Conservation (phyloP, 2,797 vertebrate genomes). For the Momotus momota region DNA sequence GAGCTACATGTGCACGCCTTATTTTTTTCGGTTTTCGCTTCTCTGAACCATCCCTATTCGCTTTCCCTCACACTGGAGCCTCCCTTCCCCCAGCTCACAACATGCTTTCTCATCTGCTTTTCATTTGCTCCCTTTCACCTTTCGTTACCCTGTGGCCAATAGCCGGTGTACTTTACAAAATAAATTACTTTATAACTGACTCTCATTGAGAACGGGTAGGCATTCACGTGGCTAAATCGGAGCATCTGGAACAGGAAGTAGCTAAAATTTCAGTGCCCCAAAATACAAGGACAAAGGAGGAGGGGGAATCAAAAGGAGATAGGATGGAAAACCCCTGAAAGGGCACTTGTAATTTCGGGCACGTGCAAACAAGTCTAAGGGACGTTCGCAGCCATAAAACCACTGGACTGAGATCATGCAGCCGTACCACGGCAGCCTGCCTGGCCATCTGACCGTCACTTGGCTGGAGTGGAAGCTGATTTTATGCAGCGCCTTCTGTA, state of each 20-base stretch:
- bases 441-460: not conserved
- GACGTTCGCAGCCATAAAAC: slow-evolving; percentile 31
- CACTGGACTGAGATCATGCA: slow-evolving; percentile 25
- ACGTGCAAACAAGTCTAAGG: slow-evolving; percentile 2
- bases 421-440: not conserved
- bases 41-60: not conserved
- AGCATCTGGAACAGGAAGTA: not conserved
- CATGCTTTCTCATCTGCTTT: not conserved
- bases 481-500: slow-evolving; percentile 15
- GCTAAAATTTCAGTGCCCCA: slow-evolving; percentile 23
- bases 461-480: slow-evolving; percentile 20
- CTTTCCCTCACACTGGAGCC: not conserved
- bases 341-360: not conserved
- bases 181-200: not conserved
- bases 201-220: not conserved
- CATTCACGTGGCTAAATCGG: not conserved
- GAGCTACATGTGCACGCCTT: slow-evolving; percentile 37
- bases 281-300: not conserved
- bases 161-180: not conserved
- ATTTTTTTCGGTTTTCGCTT: slow-evolving; percentile 32
- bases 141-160: slow-evolving; percentile 13
- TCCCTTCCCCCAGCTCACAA: slow-evolving; percentile 3
- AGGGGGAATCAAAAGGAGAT: not conserved
- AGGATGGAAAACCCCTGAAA: not conserved
- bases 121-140: slow-evolving; percentile 48